phyloP scores from a whole-genome alignment of 2,113 vertebrate genomes.

The Dicaeum eximium region DNA sequence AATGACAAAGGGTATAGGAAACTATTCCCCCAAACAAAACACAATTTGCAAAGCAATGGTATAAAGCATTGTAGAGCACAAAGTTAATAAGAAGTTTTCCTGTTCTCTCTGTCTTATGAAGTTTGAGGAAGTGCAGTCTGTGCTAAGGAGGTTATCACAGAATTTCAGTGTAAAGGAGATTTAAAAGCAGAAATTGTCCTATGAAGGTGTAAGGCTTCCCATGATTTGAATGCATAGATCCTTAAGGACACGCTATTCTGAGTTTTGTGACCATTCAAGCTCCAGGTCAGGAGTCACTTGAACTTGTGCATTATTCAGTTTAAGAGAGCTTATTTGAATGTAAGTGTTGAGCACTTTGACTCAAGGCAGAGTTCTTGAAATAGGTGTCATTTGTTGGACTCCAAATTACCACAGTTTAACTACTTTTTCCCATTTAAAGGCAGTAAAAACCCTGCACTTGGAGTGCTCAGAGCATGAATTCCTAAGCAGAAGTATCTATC shows the following conservation, averaged over 20 bases:
- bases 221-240: neutral
- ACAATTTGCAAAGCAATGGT: neutral
- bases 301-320: neutral
- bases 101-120: neutral
- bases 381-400: neutral
- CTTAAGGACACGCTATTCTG: neutral
- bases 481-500: neutral
- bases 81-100: neutral
- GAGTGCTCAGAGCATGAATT: neutral
- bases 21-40: fast-evolving
- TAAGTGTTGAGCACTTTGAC: neutral
- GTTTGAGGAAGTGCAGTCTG: neutral
- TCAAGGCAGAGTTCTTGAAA: neutral
- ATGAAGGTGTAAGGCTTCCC: neutral
- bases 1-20: neutral
- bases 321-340: neutral
- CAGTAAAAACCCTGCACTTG: neutral
- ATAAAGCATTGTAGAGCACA: neutral
- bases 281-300: neutral
- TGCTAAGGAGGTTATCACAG: neutral
- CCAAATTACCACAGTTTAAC: neutral
- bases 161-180: neutral
- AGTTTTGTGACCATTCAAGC: neutral
- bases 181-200: neutral
- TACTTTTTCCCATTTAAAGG: neutral